Evolutionary conservation across 2,797 vertebrate genomes (phyloP), one percentile per base, ranked within the genome.

Genomic region (Coregonus ussuriensis): DNA sequence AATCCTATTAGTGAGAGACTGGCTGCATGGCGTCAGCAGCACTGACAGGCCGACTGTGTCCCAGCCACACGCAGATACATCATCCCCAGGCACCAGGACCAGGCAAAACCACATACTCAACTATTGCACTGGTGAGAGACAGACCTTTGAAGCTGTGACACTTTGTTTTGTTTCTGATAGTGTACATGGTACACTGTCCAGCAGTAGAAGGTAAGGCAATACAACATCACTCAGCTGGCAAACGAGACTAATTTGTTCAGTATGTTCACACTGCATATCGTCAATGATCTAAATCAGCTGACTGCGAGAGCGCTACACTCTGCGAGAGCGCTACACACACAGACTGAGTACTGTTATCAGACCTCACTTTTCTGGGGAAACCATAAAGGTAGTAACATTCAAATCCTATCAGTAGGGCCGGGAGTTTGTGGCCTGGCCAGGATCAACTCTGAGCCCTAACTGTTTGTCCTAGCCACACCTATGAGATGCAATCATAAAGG

Each of bases 41-140:
- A 31, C 21, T 74, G 72, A 74, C 77, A 79, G 56, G 52, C 66
- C 37, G 25, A 79, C 66, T 69, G 13, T 11, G 54, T 53, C 47
- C 66, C 51, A 47, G 65, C 21, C 37, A 37, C 72, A 74, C 18
- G 54, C 15, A 7, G 21, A 33, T 4, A 47, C 21, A 2, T 37
- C 21, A 3, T 21, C 69, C 41, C 16, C 6, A 35, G 11, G 4
- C 65, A 33, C 25, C 65, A 67, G 68, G 76, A n/a, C 63, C 63
- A 70, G 37, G 6, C 68, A 35, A 14, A 16, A 71, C 37, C n/a
- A 52, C 18, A 25, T 16, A 71, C 70, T 62, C 6, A 62, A 62
- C 21, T 25, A 25, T 7, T n/a, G 59, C 59, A 62, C 21, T 25
- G 3, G n/a, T 16, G 59, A 62, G 59, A 62, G 59, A 62, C 56